phyloP scores from a whole-genome alignment of 2,888 invertebrate genomes.

The Rambutsinella grinnellia region DNA sequence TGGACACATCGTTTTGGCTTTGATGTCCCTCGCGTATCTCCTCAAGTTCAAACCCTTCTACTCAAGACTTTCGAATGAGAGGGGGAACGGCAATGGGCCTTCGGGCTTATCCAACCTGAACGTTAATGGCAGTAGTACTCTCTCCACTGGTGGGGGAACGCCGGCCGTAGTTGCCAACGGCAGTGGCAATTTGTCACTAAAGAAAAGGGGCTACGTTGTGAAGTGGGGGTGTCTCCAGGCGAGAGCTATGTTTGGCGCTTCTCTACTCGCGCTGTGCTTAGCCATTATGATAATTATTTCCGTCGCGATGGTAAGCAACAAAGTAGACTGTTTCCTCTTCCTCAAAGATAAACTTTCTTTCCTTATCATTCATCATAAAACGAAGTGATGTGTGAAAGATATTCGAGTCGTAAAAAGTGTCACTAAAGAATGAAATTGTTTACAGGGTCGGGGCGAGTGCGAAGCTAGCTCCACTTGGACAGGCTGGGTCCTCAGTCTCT shows the following conservation, averaged over 20 bases:
- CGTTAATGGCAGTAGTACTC: conserved; percentile 49
- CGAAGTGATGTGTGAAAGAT: conserved; percentile 42
- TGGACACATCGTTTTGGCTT: conserved; percentile 64
- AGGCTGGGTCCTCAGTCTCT: conserved; percentile 67
- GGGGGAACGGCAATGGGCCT: conserved; percentile 61
- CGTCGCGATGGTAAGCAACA: conserved; percentile 66
- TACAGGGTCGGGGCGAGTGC: conserved; percentile 66
- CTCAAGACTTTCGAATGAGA: conserved; percentile 64
- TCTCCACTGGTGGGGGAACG: conserved; percentile 55
- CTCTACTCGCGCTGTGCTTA: conserved; percentile 66
- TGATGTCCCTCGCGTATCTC: conserved; percentile 65
- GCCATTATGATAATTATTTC: conserved; percentile 67
- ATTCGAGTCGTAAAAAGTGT: conserved; percentile 48
- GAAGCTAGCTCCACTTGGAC: conserved; percentile 66
- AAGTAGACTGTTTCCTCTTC: no score
- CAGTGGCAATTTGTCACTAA: conserved; percentile 63
- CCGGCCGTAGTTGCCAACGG: conserved; percentile 59
- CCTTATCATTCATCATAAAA: conserved; percentile 5
- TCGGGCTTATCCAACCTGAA: conserved; percentile 51
- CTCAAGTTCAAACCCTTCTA: conserved; percentile 66
- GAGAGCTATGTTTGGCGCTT: conserved; percentile 66
- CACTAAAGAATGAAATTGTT: conserved; percentile 53
- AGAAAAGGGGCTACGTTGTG: conserved; percentile 66
- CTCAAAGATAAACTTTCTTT: no score
- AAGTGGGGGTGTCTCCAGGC: conserved; percentile 67